Evolutionary conservation across 2,888 invertebrate genomes (phyloP).

Genomic region (Alloplasta piceator): DNA sequence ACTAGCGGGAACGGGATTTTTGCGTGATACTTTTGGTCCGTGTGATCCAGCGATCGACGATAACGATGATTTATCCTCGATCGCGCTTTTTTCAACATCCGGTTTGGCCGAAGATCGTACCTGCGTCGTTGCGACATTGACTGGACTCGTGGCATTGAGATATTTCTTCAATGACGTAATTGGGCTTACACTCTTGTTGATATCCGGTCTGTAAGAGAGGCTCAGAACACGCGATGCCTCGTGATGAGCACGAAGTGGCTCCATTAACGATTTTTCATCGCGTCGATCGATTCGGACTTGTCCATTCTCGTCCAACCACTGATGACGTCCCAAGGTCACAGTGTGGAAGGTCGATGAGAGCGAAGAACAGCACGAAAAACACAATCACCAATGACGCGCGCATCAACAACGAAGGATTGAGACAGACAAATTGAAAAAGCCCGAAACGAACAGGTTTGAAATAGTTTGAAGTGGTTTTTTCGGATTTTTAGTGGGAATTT

Average conservation of each 20-base stretch:
- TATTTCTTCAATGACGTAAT: slow-evolving; percentile 67
- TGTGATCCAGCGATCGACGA: slow-evolving; percentile 22
- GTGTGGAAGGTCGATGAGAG: neutral
- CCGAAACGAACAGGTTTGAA: too few relatives aligned
- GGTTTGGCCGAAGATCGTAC: slow-evolving; percentile 28
- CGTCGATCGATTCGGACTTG: slow-evolving; percentile 81
- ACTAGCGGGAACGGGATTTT: slow-evolving; percentile 58
- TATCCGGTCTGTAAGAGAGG: slow-evolving; percentile 75
- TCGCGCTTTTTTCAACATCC: slow-evolving; percentile 31
- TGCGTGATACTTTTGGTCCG: slow-evolving; percentile 47
- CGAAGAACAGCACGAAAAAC: slow-evolving; percentile 68
- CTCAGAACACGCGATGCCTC: slow-evolving; percentile 67
- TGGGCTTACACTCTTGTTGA: slow-evolving; percentile 73
- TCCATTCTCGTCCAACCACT: slow-evolving; percentile 92
- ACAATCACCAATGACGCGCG: slow-evolving; percentile 72
- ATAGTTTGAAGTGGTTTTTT: too few relatives aligned
- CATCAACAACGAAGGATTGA: slow-evolving; percentile 27
- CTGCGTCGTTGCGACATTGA: slow-evolving; percentile 53
- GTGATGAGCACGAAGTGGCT: slow-evolving; percentile 57
- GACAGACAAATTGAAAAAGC: too few relatives aligned
- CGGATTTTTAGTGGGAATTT: too few relatives aligned
- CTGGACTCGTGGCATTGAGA: slow-evolving; percentile 70
- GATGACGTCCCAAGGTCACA: slow-evolving; percentile 52
- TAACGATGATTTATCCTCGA: slow-evolving; percentile 45
- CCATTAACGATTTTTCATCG: slow-evolving; percentile 84